phyloP scores from a whole-genome alignment of 2,797 vertebrate species.

The Muraenolepis orangiensis region DNA sequence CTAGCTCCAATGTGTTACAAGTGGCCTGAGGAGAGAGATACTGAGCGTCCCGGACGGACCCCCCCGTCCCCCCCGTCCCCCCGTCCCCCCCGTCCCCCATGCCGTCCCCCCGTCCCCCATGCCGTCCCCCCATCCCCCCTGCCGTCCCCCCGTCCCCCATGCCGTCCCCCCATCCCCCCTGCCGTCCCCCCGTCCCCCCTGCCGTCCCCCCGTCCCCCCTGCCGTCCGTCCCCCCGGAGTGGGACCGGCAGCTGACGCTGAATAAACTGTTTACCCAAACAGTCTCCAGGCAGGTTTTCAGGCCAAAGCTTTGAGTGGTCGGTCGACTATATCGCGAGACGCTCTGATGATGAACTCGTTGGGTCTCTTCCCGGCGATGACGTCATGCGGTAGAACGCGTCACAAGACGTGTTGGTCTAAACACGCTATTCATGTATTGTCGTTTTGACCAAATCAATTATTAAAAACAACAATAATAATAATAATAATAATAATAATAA shows the following conservation, averaged over 20 bases:
- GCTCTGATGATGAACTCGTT: slow-evolving; percentile 64
- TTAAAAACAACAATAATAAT: neutral
- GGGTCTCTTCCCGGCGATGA: slow-evolving; percentile 54
- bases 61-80: too few species aligned
- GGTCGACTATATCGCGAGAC: too few species aligned
- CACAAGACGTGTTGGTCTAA: neutral
- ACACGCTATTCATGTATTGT: slow-evolving; percentile 29
- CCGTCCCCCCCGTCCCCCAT: too few species aligned
- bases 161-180: too few species aligned
- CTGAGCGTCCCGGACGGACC: too few species aligned
- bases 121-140: too few species aligned
- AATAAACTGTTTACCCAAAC: slow-evolving; percentile 74
- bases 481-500: slow-evolving; percentile 33
- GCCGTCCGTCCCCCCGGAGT: slow-evolving; percentile 42
- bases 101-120: too few species aligned
- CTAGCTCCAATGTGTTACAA: too few species aligned
- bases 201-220: slow-evolving; percentile 39
- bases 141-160: too few species aligned
- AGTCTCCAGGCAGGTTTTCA: slow-evolving; percentile 62
- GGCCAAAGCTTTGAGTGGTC: slow-evolving; percentile 69
- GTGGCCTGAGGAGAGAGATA: too few species aligned
- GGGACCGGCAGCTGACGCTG: slow-evolving; percentile 64
- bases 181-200: slow-evolving; percentile 53
- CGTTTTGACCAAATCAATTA: neutral
- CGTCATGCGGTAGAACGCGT: slow-evolving; percentile 54